Conservation (phyloP, 1,140 invertebrate species). For the Centruroides sculpturatus region DNA sequence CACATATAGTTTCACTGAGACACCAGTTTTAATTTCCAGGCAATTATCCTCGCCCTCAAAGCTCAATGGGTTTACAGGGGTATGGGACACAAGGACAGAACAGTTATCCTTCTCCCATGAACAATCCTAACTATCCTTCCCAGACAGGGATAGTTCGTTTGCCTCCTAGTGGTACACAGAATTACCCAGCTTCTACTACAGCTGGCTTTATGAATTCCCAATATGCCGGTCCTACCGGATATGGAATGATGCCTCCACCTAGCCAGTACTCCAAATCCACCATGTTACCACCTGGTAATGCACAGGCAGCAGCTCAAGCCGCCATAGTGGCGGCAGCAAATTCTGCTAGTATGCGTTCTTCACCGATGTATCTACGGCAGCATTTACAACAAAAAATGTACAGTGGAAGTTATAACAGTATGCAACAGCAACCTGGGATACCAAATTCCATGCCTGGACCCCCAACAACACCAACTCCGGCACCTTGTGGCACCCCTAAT, state of each 20-base stretch:
- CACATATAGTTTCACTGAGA: no score
- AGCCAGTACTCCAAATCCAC: constrained; percentile 16
- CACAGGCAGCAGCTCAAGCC: constrained; percentile 29
- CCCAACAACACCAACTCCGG: no score
- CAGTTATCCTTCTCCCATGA: not conserved
- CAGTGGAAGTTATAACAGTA: constrained; percentile 6
- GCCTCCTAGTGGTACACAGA: no score
- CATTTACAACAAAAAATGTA: constrained; percentile 33
- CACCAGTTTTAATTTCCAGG: no score
- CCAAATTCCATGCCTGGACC: no score
- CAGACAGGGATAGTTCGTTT: no score
- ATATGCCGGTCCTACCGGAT: not conserved
- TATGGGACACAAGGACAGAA: not conserved
- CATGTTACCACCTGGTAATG: constrained; percentile 23
- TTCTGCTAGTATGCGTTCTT: constrained; percentile 13
- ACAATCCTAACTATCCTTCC: no score
- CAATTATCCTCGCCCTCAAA: no score
- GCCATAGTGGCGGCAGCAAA: constrained; percentile 1
- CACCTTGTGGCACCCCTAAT: no score
- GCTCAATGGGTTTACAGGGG: not conserved
- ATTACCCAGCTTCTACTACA: no score
- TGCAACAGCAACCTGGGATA: no score
- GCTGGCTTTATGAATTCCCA: no score
- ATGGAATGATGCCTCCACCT: constrained; percentile 19
- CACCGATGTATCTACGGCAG: constrained; percentile 46